Evolutionary conservation across 2,888 invertebrate genomes (phyloP).

Genomic region (Chloroclysta siterata): DNA sequence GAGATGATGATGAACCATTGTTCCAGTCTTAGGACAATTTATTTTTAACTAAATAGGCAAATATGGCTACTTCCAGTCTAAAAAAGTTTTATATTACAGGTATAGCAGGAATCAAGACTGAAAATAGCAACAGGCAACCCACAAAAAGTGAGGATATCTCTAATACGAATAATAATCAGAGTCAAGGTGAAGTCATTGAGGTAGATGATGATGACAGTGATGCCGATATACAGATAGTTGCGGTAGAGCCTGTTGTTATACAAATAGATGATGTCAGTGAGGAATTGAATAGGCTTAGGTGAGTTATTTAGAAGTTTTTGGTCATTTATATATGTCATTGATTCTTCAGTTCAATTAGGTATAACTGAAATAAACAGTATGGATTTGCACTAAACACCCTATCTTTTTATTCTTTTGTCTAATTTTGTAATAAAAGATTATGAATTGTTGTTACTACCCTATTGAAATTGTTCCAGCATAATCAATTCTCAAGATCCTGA

Average conservation of each 20-base stretch:
- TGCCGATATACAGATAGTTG: slow-evolving; percentile 34
- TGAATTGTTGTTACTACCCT: not conserved
- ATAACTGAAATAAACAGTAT: not conserved
- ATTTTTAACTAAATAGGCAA: too few species aligned
- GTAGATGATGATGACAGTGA: slow-evolving; percentile 50
- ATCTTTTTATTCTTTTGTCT: too few species aligned
- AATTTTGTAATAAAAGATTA: too few species aligned
- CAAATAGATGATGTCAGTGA: slow-evolving; percentile 43
- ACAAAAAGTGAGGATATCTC: slow-evolving; percentile 47
- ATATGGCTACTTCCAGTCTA: too few species aligned
- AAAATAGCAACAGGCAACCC: slow-evolving; percentile 42
- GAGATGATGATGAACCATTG: too few species aligned
- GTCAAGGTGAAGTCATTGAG: slow-evolving; percentile 40
- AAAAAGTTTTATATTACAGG: slow-evolving; percentile 48
- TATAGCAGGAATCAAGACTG: slow-evolving; percentile 69
- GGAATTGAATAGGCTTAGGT: slow-evolving; percentile 39
- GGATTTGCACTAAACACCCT: too few species aligned
- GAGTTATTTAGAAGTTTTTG: slow-evolving; percentile 9
- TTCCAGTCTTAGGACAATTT: too few species aligned
- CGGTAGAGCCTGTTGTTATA: slow-evolving; percentile 36
- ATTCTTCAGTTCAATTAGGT: not conserved
- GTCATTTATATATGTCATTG: not conserved
- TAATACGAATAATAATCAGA: slow-evolving; percentile 35
- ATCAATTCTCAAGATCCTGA: slow-evolving; percentile 29
- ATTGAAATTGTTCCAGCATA: slow-evolving; percentile 30